These are phyloP conservation scores for Elaeidobius kamerunicus DNA, from an alignment of 2,888 invertebrate species.

Conservation along the genomic window DNA sequence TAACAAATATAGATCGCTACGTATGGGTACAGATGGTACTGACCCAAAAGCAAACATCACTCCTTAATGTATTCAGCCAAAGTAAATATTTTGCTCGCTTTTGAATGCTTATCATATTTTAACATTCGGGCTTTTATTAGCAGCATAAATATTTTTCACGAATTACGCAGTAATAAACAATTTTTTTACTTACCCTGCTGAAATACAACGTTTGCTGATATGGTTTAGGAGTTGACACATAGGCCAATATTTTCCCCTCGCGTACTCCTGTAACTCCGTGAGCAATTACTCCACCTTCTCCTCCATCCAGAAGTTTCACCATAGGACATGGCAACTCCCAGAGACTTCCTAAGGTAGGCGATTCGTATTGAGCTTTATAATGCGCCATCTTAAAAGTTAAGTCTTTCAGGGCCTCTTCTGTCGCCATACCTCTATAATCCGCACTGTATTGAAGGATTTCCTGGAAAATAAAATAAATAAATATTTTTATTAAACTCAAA, in stretches of 20 bases:
- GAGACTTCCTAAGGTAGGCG: slow-evolving; percentile 58
- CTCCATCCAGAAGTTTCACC: slow-evolving; percentile 56
- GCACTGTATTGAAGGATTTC: slow-evolving; percentile 84
- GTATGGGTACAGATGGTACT: too few relatives aligned
- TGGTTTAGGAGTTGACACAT: slow-evolving; percentile 81
- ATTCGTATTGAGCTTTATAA: slow-evolving; percentile 78
- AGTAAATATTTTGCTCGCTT: slow-evolving; percentile 4
- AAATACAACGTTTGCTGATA: slow-evolving; percentile 85
- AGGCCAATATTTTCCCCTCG: slow-evolving; percentile 82
- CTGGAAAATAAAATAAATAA: slow-evolving; percentile 32
- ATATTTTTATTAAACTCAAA: not conserved
- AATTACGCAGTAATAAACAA: slow-evolving; percentile 7
- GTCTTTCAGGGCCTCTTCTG: slow-evolving; percentile 75
- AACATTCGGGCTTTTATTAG: too few relatives aligned
- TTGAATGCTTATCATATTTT: too few relatives aligned
- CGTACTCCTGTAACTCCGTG: slow-evolving; percentile 73
- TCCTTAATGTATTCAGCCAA: too few relatives aligned
- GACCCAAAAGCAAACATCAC: too few relatives aligned
- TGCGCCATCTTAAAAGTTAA: slow-evolving; percentile 79
- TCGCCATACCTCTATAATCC: slow-evolving; percentile 80
- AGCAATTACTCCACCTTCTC: slow-evolving; percentile 67
- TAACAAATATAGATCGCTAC: too few relatives aligned
- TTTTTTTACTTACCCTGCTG: slow-evolving; percentile 67
- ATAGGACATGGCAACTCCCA: slow-evolving; percentile 52
- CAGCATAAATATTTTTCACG: too few relatives aligned